phyloP scores from a whole-genome alignment of 2,797 vertebrate species.

The Bucorvus abyssinicus region DNA sequence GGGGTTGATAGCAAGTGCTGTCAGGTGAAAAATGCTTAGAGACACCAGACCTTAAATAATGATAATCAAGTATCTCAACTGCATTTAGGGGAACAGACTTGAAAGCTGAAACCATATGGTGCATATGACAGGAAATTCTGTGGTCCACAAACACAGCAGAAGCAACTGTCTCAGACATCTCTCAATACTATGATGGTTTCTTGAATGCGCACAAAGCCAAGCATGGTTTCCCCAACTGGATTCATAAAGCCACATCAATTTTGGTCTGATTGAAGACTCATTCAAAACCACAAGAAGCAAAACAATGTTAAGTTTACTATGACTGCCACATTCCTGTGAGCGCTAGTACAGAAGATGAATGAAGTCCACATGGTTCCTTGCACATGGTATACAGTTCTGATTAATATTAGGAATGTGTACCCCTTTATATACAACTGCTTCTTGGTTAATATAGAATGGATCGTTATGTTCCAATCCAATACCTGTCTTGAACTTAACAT shows the following conservation, averaged over 20 bases:
- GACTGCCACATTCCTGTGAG: conserved; percentile 17
- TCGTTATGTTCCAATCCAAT: background rate
- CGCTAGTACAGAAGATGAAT: conserved; percentile 51
- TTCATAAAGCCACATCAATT: conserved; percentile 63
- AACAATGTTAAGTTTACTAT: conserved; percentile 55
- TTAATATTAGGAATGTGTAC: background rate
- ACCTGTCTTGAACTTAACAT: background rate
- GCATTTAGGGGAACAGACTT: background rate
- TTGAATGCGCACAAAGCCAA: conserved; percentile 28
- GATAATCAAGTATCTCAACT: background rate
- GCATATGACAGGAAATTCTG: conserved; percentile 20
- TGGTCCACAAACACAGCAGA: conserved; percentile 40
- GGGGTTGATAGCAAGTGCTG: background rate
- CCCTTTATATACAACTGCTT: background rate
- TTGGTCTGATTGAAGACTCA: conserved; percentile 66
- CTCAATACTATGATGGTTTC: background rate
- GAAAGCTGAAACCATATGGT: conserved; percentile 15
- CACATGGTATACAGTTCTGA: conserved; percentile 1
- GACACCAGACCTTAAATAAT: background rate
- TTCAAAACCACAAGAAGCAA: conserved; percentile 64
- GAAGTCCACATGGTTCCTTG: conserved; percentile 48
- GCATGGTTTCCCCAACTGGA: conserved; percentile 22
- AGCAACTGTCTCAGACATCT: background rate
- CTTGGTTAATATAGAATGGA: background rate
- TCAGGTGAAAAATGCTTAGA: background rate